These are phyloP conservation scores for Timema cristinae DNA, from an alignment of 2,888 invertebrate species.

Conservation along the genomic window DNA sequence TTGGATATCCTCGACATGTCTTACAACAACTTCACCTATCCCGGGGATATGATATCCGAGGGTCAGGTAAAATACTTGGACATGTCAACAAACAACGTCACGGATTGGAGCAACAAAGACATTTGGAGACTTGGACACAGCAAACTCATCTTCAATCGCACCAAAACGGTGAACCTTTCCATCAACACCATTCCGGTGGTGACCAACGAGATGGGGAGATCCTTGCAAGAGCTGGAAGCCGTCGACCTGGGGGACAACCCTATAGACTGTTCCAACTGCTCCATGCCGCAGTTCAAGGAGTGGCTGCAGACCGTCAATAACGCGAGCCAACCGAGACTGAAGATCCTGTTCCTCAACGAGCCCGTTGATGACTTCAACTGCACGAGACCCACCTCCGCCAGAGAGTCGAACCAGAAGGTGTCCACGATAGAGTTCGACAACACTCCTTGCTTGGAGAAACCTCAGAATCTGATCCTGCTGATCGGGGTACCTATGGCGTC, in stretches of 20 bases:
- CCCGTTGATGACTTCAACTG: slow-evolving; percentile 8
- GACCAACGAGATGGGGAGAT: background rate
- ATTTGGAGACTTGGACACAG: background rate
- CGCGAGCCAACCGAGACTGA: background rate
- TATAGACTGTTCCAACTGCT: slow-evolving; percentile 24
- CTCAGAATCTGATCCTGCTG: background rate
- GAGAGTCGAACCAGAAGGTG: background rate
- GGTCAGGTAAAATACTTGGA: slow-evolving; percentile 5
- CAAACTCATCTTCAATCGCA: background rate
- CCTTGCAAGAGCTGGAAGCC: slow-evolving; percentile 12
- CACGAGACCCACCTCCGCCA: background rate
- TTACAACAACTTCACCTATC: slow-evolving; percentile 17
- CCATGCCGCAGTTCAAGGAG: slow-evolving; percentile 14
- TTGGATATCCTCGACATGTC: slow-evolving; percentile 22
- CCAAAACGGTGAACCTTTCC: slow-evolving; percentile 18
- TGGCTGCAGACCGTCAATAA: slow-evolving; percentile 11
- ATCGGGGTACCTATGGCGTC: slow-evolving; percentile 10
- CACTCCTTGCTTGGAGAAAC: background rate
- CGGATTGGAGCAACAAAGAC: slow-evolving; percentile 11
- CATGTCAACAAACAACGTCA: slow-evolving; percentile 15
- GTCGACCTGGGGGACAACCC: slow-evolving; percentile 25
- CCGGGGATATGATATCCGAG: background rate
- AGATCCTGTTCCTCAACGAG: background rate
- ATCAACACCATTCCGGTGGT: slow-evolving; percentile 18
- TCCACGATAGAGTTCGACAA: background rate